phyloP scores from a whole-genome alignment of 2,797 vertebrate genomes.

The Sebastes kiyomatsui region DNA sequence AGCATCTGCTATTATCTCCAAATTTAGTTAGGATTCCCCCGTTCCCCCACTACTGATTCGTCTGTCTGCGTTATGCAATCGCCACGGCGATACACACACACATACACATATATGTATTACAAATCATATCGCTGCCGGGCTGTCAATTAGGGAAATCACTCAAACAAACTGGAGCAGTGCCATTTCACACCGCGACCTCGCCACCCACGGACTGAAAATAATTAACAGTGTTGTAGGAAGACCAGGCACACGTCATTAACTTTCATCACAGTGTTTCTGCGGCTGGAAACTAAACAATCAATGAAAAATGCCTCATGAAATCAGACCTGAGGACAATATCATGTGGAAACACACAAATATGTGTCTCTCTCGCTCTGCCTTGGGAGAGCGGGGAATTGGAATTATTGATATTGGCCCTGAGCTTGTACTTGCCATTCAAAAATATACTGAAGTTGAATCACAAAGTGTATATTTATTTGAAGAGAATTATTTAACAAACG shows the following conservation, averaged over 20 bases:
- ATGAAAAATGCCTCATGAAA: slow-evolving; percentile 54
- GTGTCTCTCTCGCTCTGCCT: slow-evolving; percentile 23
- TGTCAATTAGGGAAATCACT: slow-evolving; percentile 56
- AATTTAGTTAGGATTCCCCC: slow-evolving; percentile 64
- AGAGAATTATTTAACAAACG: slow-evolving; percentile 8
- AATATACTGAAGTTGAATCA: slow-evolving; percentile 29
- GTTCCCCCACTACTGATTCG: slow-evolving; percentile 34
- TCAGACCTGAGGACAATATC: slow-evolving; percentile 58
- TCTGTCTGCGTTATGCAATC: slow-evolving; percentile 46
- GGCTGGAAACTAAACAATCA: slow-evolving; percentile 50
- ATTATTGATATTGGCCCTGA: slow-evolving; percentile 57
- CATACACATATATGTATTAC: slow-evolving; percentile 1
- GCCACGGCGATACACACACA: background rate
- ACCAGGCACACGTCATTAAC: slow-evolving; percentile 46
- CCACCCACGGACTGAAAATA: slow-evolving; percentile 57
- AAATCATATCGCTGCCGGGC: slow-evolving; percentile 26
- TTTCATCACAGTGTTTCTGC: slow-evolving; percentile 38
- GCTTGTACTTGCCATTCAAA: slow-evolving; percentile 50
- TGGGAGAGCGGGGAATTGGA: slow-evolving; percentile 17
- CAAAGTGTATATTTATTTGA: slow-evolving; percentile 23
- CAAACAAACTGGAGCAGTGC: slow-evolving; percentile 40
- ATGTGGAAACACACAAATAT: slow-evolving; percentile 23
- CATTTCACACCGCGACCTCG: slow-evolving; percentile 56
- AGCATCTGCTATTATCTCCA: slow-evolving; percentile 71
- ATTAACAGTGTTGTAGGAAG: slow-evolving; percentile 53